Evolutionary conservation across 2,113 vertebrate species (phyloP).

Genomic region (Triplophysa rosa): DNA sequence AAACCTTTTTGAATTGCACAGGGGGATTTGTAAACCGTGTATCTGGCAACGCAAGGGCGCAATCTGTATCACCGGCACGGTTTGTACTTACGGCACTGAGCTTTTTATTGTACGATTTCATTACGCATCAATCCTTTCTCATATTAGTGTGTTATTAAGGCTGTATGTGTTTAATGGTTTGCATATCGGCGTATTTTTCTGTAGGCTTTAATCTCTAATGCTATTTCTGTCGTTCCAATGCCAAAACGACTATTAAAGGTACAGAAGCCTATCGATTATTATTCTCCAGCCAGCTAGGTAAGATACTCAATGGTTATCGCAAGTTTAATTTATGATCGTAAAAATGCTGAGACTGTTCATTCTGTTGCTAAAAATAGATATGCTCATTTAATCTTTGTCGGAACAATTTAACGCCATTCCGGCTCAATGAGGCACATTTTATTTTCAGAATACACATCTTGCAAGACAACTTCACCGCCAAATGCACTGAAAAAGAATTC

Average conservation of each 20-base stretch:
- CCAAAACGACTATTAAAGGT: slow-evolving; percentile 64
- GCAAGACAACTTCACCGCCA: background rate
- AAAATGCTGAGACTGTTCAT: background rate
- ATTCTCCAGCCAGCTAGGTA: slow-evolving; percentile 35
- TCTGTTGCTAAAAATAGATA: slow-evolving; percentile 3
- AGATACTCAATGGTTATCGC: background rate
- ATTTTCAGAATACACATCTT: background rate
- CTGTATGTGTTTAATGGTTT: background rate
- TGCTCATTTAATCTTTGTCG: background rate
- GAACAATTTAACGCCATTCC: background rate
- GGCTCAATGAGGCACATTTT: background rate
- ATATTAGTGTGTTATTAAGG: background rate
- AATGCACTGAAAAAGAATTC: background rate
- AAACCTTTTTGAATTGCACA: background rate
- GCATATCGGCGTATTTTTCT: slow-evolving; percentile 5
- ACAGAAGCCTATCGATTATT: slow-evolving; percentile 58
- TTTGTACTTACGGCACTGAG: slow-evolving; percentile 35
- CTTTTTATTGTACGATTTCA: slow-evolving; percentile 18
- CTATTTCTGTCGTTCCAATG: slow-evolving; percentile 44
- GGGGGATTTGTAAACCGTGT: background rate
- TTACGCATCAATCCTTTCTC: background rate
- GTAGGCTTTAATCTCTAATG: slow-evolving; percentile 12
- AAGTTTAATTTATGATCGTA: background rate
- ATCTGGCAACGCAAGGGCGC: slow-evolving; percentile 73
- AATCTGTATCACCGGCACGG: slow-evolving; percentile 70